Base-by-base conservation (phyloP, 30 jellyfish, hydroid and myxozoan species). In the Hydra vulgaris region DNA sequence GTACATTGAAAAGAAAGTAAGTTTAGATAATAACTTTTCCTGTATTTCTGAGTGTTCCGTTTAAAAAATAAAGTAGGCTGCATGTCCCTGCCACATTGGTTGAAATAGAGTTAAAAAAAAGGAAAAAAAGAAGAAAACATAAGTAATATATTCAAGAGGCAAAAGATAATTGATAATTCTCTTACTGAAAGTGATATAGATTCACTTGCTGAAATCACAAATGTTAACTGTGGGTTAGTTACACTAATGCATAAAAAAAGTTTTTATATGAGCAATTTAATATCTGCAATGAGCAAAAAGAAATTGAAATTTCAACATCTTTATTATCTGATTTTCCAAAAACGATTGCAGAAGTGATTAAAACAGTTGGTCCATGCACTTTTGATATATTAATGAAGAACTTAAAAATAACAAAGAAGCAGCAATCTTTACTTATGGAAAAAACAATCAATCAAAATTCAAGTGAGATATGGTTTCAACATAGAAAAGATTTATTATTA, bases 1-100 rank as follows among this genome's bases (percentile, higher is more conserved):
- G 81, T 73, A 73, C 81, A 73, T 73, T 73, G 81, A 73, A 73
- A 26, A 25, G 53, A 73, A 73, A 53, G 81, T 73, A 20, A 4
- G 81, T n/a, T 53, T 73, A 21, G 81, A 73, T 7, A 73, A 73
- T 23, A 69, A 69, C 76, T 8, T 3, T 20, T 20, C 76, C 76
- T 69, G 76, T 69, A 69, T 15, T 20, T 69, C 76, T 23, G 76
- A 69, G 76, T 23, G 27, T 20, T 20, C 76, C 76, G 8, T 69
- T 15, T 23, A 69, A 21, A 21, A 23, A 69, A 23, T 15, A 69
- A 15, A 7, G 4, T 20, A 5, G 27, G 15, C 27, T 69, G 76
- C 12, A 69, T 69, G 27, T 15, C 7, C 76, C 76, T 21, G 76
- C 7, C 76, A 69, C 76, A 15, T 20, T 69, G 8, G 76, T 69